Evolutionary conservation across 1,140 invertebrate genomes (phyloP).

Genomic region (Phenacoccus solenopsis): DNA sequence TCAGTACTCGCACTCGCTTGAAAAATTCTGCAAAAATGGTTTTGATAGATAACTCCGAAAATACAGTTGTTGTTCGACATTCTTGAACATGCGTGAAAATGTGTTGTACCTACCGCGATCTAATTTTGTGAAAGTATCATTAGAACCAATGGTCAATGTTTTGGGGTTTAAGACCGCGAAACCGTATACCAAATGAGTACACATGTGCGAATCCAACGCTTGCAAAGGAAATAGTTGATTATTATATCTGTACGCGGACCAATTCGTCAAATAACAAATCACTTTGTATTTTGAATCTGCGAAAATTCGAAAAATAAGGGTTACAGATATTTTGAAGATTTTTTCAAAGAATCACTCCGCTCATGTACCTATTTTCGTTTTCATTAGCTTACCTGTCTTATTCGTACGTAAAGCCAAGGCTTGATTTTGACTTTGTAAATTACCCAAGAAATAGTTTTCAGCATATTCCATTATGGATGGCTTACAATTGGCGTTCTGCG

Average conservation of each 20-base stretch:
- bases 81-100: background rate
- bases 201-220: slow-evolving; percentile 50
- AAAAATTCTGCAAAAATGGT: slow-evolving; percentile 45
- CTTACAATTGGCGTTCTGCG: slow-evolving; percentile 27
- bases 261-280: slow-evolving; percentile 63
- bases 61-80: background rate
- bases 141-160: slow-evolving; percentile 41
- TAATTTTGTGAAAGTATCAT: slow-evolving; percentile 51
- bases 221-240: slow-evolving; percentile 49
- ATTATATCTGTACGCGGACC: slow-evolving; percentile 56
- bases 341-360: too few relatives aligned
- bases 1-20: slow-evolving; percentile 43
- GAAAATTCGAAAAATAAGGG: background rate
- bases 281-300: slow-evolving; percentile 38
- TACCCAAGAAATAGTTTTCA: background rate
- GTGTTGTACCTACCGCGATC: slow-evolving; percentile 44
- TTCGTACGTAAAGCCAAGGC: background rate
- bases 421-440: background rate
- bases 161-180: slow-evolving; percentile 50
- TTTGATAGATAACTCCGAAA: background rate
- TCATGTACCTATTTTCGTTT: too few relatives aligned
- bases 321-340: background rate
- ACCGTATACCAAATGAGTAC: slow-evolving; percentile 60
- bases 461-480: slow-evolving; percentile 1
- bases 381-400: background rate